Percentiles rank a stretch among this genome's conserved stretches.
phyloP scores from a whole-genome alignment of 2,888 invertebrate species.

The Cecidostiba fungosa region DNA sequence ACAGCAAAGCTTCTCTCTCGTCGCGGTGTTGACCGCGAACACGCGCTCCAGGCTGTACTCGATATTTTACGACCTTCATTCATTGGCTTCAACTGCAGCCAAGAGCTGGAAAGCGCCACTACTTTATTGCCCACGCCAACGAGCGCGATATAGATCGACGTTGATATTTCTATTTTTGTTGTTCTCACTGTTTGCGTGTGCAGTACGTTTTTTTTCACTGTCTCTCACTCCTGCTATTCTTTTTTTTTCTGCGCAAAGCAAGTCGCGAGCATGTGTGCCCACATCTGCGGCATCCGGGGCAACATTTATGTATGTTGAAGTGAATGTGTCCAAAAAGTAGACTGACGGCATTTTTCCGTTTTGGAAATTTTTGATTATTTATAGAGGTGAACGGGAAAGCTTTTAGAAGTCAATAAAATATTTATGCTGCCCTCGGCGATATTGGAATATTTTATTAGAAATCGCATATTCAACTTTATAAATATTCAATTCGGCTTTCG shows the following conservation, averaged over 20 bases:
- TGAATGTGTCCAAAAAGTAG: neutral
- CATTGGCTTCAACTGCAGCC: conserved; percentile 29
- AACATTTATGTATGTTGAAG: neutral
- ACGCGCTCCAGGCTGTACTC: conserved; percentile 46
- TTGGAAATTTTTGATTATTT: neutral
- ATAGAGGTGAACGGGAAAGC: neutral
- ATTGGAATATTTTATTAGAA: neutral
- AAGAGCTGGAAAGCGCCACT: conserved; percentile 15
- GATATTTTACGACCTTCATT: conserved; percentile 40
- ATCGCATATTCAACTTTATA: neutral
- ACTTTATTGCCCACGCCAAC: conserved; percentile 50
- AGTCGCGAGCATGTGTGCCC: neutral
- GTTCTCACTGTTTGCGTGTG: neutral
- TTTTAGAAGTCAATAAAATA: neutral
- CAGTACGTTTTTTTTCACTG: neutral
- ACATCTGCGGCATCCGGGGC: neutral
- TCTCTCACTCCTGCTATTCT: neutral
- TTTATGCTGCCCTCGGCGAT: neutral
- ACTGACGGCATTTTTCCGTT: neutral
- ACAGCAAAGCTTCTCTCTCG: conserved; percentile 46
- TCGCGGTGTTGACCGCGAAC: conserved; percentile 56
- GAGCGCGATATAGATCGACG: conserved; percentile 1
- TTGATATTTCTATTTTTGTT: conserved; percentile 2
- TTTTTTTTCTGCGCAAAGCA: neutral
- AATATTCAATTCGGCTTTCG: neutral